These are phyloP conservation scores for Mamestra configurata DNA, from an alignment of 1,140 invertebrate genomes.

Conservation along the genomic window DNA sequence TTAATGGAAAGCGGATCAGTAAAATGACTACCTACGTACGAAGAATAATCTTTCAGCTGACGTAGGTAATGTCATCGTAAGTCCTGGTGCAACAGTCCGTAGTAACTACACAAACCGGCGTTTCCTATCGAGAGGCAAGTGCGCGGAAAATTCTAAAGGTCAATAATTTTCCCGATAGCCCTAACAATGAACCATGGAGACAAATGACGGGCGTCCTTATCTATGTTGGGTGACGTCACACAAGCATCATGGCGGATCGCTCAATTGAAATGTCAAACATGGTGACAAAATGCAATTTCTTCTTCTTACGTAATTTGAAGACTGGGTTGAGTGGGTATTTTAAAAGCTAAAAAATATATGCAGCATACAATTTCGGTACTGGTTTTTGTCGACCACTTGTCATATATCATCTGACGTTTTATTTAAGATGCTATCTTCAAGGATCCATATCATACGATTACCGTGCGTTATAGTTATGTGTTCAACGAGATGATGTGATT, in stretches of 20 bases:
- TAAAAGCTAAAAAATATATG: constrained; percentile 11
- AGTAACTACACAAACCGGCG: constrained; percentile 1
- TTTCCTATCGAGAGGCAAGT: background rate
- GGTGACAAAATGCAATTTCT: background rate
- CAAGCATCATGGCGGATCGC: background rate
- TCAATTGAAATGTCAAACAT: background rate
- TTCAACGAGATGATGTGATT: constrained; percentile 33
- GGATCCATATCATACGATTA: constrained; percentile 59
- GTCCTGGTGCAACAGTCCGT: constrained; percentile 9
- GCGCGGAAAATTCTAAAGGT: constrained; percentile 44
- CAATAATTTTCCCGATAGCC: constrained; percentile 34
- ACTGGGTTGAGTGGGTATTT: background rate
- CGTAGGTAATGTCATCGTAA: background rate
- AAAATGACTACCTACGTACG: background rate
- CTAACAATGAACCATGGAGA: constrained; percentile 31
- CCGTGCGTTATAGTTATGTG: constrained; percentile 20
- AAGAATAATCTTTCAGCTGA: constrained; percentile 35
- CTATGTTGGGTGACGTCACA: constrained; percentile 5
- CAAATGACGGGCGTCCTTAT: constrained; percentile 33
- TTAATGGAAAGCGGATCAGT: background rate
- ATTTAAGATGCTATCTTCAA: constrained; percentile 62
- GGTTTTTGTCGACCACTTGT: constrained; percentile 49
- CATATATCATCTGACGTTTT: constrained; percentile 60
- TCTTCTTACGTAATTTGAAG: constrained; percentile 10
- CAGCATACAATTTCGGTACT: constrained; percentile 22